Conservation (phyloP, 1,140 invertebrate genomes). For the Diorhabda carinulata region DNA sequence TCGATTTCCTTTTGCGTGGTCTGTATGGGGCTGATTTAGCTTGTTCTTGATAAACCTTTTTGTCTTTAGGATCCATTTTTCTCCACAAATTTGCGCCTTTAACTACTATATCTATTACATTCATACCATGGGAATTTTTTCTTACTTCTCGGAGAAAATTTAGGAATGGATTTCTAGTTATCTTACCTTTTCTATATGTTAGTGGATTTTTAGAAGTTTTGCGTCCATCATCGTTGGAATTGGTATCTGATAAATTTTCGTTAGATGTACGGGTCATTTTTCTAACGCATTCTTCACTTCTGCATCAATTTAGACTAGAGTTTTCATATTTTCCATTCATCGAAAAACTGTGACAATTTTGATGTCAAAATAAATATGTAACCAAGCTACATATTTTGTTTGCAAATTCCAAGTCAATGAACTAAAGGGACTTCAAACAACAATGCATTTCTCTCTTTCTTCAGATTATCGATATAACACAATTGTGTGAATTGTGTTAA, state of each 20-base stretch:
- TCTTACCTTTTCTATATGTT: conserved; percentile 3
- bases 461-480: no score
- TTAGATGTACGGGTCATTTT: conserved; percentile 5
- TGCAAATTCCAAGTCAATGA: no score
- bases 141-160: conserved; percentile 22
- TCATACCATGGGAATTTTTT: conserved; percentile 12
- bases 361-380: no score
- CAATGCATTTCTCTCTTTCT: no score
- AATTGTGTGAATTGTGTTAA: no score
- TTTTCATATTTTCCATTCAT: no score
- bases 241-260: background rate
- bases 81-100: conserved; percentile 21
- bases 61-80: conserved; percentile 18
- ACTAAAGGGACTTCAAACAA: no score
- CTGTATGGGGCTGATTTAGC: conserved; percentile 14
- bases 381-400: no score
- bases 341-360: no score
- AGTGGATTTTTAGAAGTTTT: background rate
- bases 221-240: background rate
- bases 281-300: no score
- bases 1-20: background rate
- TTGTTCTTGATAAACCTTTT: conserved; percentile 14
- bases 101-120: background rate
- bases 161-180: conserved; percentile 21
- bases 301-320: no score